Percentiles rank a stretch among this genome's conserved stretches.
phyloP scores from a whole-genome alignment of 2,113 vertebrate species.

The Lynx canadensis region DNA sequence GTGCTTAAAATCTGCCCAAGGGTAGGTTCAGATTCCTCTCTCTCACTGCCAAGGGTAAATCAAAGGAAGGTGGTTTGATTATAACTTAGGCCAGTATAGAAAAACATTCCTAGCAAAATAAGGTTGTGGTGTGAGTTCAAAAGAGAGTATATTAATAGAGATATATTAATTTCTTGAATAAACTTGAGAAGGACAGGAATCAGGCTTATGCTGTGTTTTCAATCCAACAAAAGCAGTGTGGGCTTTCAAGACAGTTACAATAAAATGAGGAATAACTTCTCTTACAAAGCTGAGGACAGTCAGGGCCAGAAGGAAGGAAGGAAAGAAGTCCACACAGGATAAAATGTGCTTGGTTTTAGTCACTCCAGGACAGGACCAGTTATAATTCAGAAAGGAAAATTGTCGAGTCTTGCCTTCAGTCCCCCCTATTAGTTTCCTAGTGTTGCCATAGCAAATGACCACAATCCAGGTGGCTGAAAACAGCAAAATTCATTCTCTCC shows the following conservation, averaged over 20 bases:
- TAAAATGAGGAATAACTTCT: constrained; percentile 17
- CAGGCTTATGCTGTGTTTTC: background rate
- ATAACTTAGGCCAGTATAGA: background rate
- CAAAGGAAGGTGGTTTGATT: background rate
- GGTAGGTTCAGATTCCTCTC: background rate
- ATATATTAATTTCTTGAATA: background rate
- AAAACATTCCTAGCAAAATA: background rate
- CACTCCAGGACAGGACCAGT: background rate
- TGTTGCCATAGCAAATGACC: background rate
- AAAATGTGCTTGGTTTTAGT: background rate
- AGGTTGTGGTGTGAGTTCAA: background rate
- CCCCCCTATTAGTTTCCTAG: background rate
- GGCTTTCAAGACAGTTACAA: background rate
- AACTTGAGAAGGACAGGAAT: background rate
- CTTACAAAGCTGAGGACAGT: background rate
- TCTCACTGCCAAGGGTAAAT: background rate
- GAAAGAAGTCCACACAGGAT: background rate
- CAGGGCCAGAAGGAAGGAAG: background rate
- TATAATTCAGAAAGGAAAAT: background rate
- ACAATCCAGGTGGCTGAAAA: background rate
- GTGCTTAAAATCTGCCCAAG: background rate
- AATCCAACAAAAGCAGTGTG: background rate
- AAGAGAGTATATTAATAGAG: background rate
- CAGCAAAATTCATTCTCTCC: background rate
- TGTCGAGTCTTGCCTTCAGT: background rate